Evolutionary conservation across 2,113 vertebrate species (phyloP), one percentile per base, ranked within the genome.

Genomic region (Sinocyclocheilus anophthalmus): DNA sequence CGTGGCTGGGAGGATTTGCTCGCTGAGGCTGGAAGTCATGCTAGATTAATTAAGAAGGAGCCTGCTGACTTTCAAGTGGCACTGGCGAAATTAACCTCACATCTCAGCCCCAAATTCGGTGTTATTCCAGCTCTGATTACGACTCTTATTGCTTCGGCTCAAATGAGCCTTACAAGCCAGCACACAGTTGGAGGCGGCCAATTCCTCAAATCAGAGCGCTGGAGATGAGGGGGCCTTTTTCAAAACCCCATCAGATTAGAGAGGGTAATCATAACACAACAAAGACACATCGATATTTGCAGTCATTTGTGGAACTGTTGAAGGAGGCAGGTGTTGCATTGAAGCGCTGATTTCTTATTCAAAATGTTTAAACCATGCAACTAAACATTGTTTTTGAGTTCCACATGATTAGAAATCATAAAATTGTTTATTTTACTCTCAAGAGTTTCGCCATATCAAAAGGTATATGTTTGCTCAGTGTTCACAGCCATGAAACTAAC

Each of bases 11-110:
- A 37, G 61, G 85, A 48, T 82, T 83, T 69, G 83, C 69, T 63
- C 30, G 83, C 76, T 65, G 85, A 86, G 85, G 22, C 70, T 85
- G 63, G 45, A 87, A 88, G 81, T 83, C 84, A 81, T 88, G 75
- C 72, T 79, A 72, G 85, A 80, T 88, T 89, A 91, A 90, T 89
- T 86, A 88, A 88, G 76, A 88, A 81, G 83, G 63, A 86, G 83
- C 85, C 85, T 85, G 88, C 87, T 89, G 87, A 87, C 88, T 92
- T 84, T 90, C 84, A 86, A 88, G 85, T 86, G 84, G 80, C 73
- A 48, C 53, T 84, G 86, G 79, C 73, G 61, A 83, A 87, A 86
- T 83, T 72, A 87, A 76, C 84, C 42, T 88, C 83, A 70, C 50
- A 30, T 88, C 85, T 86, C 59, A 59, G 81, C 84, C 79, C 67